Evolutionary conservation across 2,797 vertebrate species (phyloP), one percentile per base, ranked within the genome.

Genomic region (Brachyalestes nurse): DNA sequence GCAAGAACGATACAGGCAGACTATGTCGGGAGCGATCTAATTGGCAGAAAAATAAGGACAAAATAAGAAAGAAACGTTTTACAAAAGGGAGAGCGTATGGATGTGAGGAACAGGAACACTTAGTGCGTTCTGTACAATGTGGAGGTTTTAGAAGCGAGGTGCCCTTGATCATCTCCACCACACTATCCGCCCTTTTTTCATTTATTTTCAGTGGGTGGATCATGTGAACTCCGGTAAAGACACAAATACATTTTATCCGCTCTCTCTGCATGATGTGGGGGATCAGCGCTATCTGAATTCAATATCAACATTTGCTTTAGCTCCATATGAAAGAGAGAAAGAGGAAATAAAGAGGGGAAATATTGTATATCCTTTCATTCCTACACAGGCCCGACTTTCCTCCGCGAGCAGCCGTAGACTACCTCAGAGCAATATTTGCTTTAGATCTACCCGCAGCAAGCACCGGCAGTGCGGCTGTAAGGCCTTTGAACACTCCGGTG

Each of bases 221-320:
- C 66, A 78, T 83, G 64, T 65, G 45, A 85, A 85, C 82, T 77
- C 76, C 72, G 51, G 78, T 85, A 62, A 82, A 85, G 81, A 79
- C 79, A 83, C 81, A 85, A 85, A 85, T 87, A 82, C 65, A 83
- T 73, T 69, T 77, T 78, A 87, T 87, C 85, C 84, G 77, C 85
- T 78, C 62, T 86, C 86, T 62, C 86, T 73, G 83, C 86, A 71
- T 74, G 85, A 80, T 62, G 66, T 64, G 70, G 45, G 66, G 70
- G 72, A 86, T 85, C 83, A 69, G 83, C 42, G 60, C 77, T 82
- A 82, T 86, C 83, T 78, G 70, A 88, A 83, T 85, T 88, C 82
- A 86, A 82, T 71, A 73, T 88, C 86, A 88, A 88, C 86, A 88
- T 88, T 88, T 88, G 86, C 80, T 85, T 88, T 83, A 88, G 86